These are phyloP conservation scores for Edolisoma coerulescens DNA, from an alignment of 2,113 vertebrate species.

Conservation along the genomic window DNA sequence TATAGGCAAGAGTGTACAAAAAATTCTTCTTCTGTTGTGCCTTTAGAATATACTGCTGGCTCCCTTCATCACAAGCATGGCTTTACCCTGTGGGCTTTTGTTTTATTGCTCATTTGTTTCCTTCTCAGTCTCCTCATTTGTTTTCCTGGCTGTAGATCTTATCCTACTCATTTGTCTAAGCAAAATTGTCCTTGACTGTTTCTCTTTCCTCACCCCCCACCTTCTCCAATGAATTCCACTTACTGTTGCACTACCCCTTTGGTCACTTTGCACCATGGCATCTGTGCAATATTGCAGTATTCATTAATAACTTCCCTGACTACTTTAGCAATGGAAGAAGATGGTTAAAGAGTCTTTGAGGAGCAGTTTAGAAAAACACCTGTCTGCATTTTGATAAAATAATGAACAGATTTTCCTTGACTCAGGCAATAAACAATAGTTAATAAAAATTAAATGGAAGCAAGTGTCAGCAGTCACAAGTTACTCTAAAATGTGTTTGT, in stretches of 20 bases:
- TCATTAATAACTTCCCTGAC: constrained; percentile 40
- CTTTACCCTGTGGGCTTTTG: constrained; percentile 10
- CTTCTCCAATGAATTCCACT: background rate
- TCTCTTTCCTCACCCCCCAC: background rate
- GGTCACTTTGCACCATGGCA: constrained; percentile 42
- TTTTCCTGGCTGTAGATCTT: constrained; percentile 58
- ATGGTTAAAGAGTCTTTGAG: background rate
- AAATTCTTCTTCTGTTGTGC: background rate
- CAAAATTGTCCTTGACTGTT: constrained; percentile 52
- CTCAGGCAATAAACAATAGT: constrained; percentile 9
- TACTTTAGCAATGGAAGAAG: background rate
- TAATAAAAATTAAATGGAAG: constrained; percentile 48
- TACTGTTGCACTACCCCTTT: constrained; percentile 7
- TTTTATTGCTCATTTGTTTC: constrained; percentile 59
- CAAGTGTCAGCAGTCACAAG: background rate
- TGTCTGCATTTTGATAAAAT: constrained; percentile 13
- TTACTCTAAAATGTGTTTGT: background rate
- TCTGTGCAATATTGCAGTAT: background rate
- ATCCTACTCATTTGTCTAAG: constrained; percentile 60
- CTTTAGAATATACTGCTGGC: constrained; percentile 25
- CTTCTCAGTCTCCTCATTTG: constrained; percentile 47
- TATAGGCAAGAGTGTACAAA: background rate
- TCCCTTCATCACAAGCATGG: background rate
- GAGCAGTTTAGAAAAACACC: background rate
- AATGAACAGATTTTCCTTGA: constrained; percentile 23